These are phyloP conservation scores for Melanostigma gelatinosum DNA, from an alignment of 2,113 vertebrate genomes.

Conservation along the genomic window DNA sequence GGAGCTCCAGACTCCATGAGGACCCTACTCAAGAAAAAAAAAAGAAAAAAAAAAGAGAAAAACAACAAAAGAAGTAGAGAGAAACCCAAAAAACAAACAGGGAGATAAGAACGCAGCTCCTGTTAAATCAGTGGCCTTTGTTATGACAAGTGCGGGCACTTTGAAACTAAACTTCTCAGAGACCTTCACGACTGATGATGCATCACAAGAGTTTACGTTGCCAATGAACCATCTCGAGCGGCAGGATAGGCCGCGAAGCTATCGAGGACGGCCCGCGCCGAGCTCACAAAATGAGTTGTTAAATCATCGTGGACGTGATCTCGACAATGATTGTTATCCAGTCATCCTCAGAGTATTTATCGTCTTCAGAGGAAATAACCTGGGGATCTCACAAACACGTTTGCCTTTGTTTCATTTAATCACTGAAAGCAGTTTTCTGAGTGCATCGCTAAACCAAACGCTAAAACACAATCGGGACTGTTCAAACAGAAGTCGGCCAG, in stretches of 20 bases:
- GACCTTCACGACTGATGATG: constrained; percentile 63
- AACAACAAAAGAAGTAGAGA: constrained; percentile 38
- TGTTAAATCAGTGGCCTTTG: constrained; percentile 71
- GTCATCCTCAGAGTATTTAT: constrained; percentile 13
- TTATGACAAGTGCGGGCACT: constrained; percentile 77
- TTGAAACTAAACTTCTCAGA: constrained; percentile 69
- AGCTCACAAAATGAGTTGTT: constrained; percentile 27
- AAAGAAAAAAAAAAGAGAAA: background rate
- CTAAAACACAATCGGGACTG: constrained; percentile 23
- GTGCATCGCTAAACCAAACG: background rate
- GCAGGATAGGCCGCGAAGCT: constrained; percentile 18
- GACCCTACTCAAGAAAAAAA: constrained; percentile 20
- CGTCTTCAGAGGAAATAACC: constrained; percentile 30
- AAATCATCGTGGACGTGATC: constrained; percentile 35
- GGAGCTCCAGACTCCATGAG: constrained; percentile 57
- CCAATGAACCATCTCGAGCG: constrained; percentile 72
- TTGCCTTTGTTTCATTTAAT: constrained; percentile 20
- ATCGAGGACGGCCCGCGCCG: constrained; percentile 3
- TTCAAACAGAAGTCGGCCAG: constrained; percentile 22
- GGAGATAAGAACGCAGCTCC: constrained; percentile 37
- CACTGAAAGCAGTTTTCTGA: background rate
- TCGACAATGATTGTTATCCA: constrained; percentile 29
- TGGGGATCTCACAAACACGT: constrained; percentile 21
- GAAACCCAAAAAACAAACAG: constrained; percentile 54
- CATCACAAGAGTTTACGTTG: constrained; percentile 65